Conservation (phyloP, 2,113 vertebrate genomes). For the Tauraco erythrolophus region DNA sequence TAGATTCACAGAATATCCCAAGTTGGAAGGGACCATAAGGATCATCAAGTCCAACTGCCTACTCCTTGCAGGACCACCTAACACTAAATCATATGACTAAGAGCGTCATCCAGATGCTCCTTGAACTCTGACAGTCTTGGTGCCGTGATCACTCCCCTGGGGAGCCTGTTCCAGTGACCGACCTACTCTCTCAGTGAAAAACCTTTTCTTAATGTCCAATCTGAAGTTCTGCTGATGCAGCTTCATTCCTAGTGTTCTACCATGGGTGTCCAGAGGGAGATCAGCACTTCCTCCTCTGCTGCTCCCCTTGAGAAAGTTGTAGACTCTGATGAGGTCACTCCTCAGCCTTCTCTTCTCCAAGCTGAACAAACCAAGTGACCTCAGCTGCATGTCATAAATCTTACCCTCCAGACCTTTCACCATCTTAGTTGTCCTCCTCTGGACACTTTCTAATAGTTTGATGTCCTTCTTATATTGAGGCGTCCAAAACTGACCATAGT, state of each 20-base stretch:
- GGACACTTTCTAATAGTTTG: background rate
- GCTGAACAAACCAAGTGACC: background rate
- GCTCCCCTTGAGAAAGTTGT: background rate
- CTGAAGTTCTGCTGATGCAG: background rate
- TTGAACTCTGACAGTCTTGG: background rate
- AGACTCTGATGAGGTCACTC: background rate
- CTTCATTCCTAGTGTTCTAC: background rate
- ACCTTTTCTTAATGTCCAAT: background rate
- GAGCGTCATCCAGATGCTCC: rapidly evolving
- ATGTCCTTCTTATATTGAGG: background rate
- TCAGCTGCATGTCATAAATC: background rate
- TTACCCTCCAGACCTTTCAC: background rate
- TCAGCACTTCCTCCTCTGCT: rapidly evolving
- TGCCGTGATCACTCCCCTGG: background rate
- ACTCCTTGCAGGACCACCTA: background rate
- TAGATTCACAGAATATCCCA: background rate
- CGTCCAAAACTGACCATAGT: background rate
- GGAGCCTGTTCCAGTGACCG: background rate
- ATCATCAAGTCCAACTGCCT: background rate
- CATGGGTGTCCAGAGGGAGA: background rate
- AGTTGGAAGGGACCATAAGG: background rate
- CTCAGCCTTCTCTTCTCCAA: background rate
- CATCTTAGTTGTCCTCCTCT: background rate
- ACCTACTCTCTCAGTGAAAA: background rate
- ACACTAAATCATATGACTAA: background rate